phyloP scores from a whole-genome alignment of 2,113 vertebrate species.

The Stomatorhinus ivindoensis region DNA sequence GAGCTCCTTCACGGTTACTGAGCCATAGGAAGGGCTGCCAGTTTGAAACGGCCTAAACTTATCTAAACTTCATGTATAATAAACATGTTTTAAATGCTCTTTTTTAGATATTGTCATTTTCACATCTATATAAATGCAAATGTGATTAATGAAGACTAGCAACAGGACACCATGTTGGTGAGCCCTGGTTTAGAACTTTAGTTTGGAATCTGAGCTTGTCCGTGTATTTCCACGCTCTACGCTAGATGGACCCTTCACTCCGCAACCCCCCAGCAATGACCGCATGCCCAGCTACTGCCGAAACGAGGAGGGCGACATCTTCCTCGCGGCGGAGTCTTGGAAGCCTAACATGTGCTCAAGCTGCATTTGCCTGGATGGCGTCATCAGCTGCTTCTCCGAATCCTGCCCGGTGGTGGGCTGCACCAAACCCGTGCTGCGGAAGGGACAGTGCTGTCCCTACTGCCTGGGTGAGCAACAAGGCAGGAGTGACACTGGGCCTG shows the following conservation, averaged over 20 bases:
- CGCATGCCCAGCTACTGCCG: conserved; percentile 76
- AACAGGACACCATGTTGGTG: too few species aligned
- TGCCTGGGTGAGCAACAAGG: conserved; percentile 64
- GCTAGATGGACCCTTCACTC: conserved; percentile 68
- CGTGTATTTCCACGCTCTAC: conserved; percentile 15
- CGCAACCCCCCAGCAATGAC: conserved; percentile 64
- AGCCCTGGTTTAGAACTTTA: background rate
- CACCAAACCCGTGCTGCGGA: conserved; percentile 73
- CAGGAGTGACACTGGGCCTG: background rate
- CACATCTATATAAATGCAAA: too few species aligned
- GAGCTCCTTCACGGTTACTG: too few species aligned
- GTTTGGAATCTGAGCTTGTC: background rate
- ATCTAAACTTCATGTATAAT: too few species aligned
- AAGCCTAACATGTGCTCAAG: conserved; percentile 83
- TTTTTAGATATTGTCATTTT: too few species aligned
- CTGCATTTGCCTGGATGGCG: conserved; percentile 73
- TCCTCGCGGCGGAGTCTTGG: conserved; percentile 83
- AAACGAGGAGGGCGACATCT: conserved; percentile 77
- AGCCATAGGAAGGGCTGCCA: too few species aligned
- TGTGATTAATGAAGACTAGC: too few species aligned
- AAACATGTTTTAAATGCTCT: too few species aligned
- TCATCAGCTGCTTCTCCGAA: conserved; percentile 78
- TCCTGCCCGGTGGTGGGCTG: conserved; percentile 76
- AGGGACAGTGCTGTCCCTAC: conserved; percentile 85
- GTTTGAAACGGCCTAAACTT: too few species aligned